These are phyloP conservation scores for Melanostoma mellinum DNA, from an alignment of 2,888 invertebrate species.

Conservation along the genomic window DNA sequence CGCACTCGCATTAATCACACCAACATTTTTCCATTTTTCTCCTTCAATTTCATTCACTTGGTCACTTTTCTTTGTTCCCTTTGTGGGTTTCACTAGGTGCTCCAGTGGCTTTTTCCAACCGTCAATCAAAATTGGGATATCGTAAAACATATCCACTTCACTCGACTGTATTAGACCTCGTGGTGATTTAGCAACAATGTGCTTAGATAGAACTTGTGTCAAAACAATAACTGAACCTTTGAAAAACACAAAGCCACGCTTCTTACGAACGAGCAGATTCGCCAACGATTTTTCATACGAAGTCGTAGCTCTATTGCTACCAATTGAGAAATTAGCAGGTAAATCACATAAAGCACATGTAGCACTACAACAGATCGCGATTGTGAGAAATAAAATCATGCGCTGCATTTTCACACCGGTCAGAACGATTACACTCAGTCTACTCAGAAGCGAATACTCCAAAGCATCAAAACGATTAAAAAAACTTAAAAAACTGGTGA, in stretches of 20 bases:
- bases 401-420: slow-evolving; percentile 1
- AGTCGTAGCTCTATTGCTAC: neutral
- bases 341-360: slow-evolving; percentile 11
- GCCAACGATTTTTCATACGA: slow-evolving; percentile 21
- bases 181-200: slow-evolving; percentile 6
- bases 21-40: slow-evolving; percentile 34
- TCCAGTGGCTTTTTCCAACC: slow-evolving; percentile 54
- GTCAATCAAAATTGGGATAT: slow-evolving; percentile 46
- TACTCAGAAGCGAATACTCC: too few relatives aligned
- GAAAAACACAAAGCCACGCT: slow-evolving; percentile 52
- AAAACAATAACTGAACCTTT: slow-evolving; percentile 36
- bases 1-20: slow-evolving; percentile 48
- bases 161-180: slow-evolving; percentile 41
- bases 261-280: slow-evolving; percentile 41
- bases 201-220: slow-evolving; percentile 35
- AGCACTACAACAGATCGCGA: neutral
- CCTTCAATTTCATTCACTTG: neutral
- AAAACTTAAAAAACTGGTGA: too few relatives aligned
- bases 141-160: slow-evolving; percentile 56
- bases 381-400: neutral
- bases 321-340: neutral
- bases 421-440: too few relatives aligned
- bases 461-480: too few relatives aligned
- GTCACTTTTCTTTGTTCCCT: slow-evolving; percentile 19
- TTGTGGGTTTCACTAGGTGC: slow-evolving; percentile 9